These are phyloP conservation scores for Idaea dimidiata DNA, from an alignment of 2,888 invertebrate species.

Conservation along the genomic window DNA sequence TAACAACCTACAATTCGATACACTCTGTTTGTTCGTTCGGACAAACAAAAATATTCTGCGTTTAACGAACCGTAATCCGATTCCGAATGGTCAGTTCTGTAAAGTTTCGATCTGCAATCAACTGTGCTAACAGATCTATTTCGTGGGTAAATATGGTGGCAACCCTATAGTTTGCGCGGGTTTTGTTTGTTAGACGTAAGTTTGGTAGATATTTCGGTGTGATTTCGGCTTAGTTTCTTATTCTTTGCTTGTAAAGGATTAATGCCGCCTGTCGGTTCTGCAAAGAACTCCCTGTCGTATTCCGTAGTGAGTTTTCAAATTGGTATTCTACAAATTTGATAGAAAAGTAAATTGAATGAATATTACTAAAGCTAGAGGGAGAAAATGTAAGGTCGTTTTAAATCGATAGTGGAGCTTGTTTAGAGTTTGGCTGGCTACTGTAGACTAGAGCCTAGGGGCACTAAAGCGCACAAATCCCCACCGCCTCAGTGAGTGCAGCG, in stretches of 20 bases:
- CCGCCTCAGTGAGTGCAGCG: no score
- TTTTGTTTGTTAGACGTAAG: slow-evolving; percentile 6
- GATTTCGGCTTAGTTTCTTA: neutral
- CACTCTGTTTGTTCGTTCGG: slow-evolving; percentile 61
- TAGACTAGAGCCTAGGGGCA: no score
- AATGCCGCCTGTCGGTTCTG: no score
- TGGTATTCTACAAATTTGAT: no score
- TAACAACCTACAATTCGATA: slow-evolving; percentile 37
- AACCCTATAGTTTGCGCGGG: slow-evolving; percentile 38
- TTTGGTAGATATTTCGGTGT: neutral
- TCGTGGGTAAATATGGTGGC: slow-evolving; percentile 62
- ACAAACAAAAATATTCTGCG: slow-evolving; percentile 62
- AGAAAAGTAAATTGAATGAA: no score
- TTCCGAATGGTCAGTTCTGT: slow-evolving; percentile 70
- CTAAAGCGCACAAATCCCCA: no score
- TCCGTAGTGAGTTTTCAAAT: no score
- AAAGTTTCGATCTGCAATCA: slow-evolving; percentile 75
- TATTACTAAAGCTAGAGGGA: no score
- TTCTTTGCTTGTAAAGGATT: neutral
- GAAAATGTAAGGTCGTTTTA: no score
- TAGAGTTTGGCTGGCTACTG: no score
- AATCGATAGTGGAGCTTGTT: no score
- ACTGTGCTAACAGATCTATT: slow-evolving; percentile 70
- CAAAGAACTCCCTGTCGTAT: no score
- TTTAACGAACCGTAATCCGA: slow-evolving; percentile 74